A percentile compares a stretch with the other conserved stretches of the same genome.
Conservation (phyloP, 2,888 invertebrate species). For the Desoria tigrina region DNA sequence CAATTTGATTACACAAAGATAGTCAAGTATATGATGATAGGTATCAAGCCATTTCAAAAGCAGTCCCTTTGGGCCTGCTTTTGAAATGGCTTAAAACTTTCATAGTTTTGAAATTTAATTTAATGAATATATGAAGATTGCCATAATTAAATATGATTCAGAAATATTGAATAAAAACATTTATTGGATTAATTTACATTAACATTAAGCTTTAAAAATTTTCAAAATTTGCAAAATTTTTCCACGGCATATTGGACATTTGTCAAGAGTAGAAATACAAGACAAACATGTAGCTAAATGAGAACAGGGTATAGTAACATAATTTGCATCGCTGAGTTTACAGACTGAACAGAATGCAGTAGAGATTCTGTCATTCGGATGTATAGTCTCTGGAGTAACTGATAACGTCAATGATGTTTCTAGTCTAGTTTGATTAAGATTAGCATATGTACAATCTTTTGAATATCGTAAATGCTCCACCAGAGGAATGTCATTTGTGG, state of each 20-base stretch:
- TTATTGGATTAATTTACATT: too few relatives aligned
- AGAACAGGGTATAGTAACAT: slow-evolving; percentile 4
- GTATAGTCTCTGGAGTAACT: too few relatives aligned
- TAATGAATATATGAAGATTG: too few relatives aligned
- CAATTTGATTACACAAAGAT: too few relatives aligned
- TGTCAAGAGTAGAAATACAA: background rate
- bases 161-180: too few relatives aligned
- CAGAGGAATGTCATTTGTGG: slow-evolving; percentile 23
- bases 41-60: too few relatives aligned
- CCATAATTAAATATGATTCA: too few relatives aligned
- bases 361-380: background rate
- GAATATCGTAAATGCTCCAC: slow-evolving; percentile 35
- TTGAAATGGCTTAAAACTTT: too few relatives aligned
- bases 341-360: background rate
- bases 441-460: background rate
- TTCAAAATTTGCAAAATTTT: background rate
- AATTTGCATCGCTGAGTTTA: background rate
- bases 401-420: background rate
- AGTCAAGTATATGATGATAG: too few relatives aligned
- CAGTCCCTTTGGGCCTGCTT: too few relatives aligned
- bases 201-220: slow-evolving; percentile 13
- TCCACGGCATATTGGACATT: slow-evolving; percentile 1
- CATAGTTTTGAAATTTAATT: too few relatives aligned
- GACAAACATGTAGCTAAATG: slow-evolving; percentile 5
- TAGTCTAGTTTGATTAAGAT: background rate